Base-by-base conservation (phyloP, 2,797 vertebrate genomes). In the Chelidonichthys spinosus region DNA sequence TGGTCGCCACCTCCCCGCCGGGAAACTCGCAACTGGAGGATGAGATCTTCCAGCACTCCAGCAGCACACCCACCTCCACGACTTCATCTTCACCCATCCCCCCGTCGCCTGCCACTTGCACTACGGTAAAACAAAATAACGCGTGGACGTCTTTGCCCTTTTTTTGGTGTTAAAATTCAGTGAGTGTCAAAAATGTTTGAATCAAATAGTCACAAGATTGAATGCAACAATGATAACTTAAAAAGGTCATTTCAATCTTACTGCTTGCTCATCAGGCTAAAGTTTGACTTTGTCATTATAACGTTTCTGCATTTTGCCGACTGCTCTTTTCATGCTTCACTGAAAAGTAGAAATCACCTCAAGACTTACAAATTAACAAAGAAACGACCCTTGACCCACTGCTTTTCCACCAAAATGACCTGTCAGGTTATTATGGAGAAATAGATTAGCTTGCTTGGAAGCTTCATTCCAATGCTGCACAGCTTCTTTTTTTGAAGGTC, bases 1-100 rank as follows among this genome's bases (percentile, higher is more conserved):
- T 96, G 87, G 93, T 96, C 76, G 96, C 96, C 89, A 96, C 96
- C 43, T 97, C 97, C 76, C 97, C 97, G 0, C 94, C 96, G 4
- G 94, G 95, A 76, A 92, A 95, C 87, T 93, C 94, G 15, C 92
- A 95, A 85, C 85, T 96, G 92, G 96, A 98, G 84, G 97, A 98
- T 0, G 97, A 98, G 87, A 93, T 96, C 90, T 97, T 97, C 93
- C 96, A 95, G 81, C 94, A 92, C 86, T 97, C 96, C 59, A 97
- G 96, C 94, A 97, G 96, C 92, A 93, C 92, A 0, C 97, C 96
- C 59, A 97, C 96, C 64, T 97, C 96, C 40, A 97, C 97, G 86
- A 97, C 97, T 11, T 97, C 96, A 3, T 97, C 96, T 14, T 97
- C 96, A 0, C 97, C 97, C 56, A 96, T 96, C 63, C 96, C 96